phyloP scores from a whole-genome alignment of 53 echinoderm and acorn worm species.

The Echinarachnius parma region DNA sequence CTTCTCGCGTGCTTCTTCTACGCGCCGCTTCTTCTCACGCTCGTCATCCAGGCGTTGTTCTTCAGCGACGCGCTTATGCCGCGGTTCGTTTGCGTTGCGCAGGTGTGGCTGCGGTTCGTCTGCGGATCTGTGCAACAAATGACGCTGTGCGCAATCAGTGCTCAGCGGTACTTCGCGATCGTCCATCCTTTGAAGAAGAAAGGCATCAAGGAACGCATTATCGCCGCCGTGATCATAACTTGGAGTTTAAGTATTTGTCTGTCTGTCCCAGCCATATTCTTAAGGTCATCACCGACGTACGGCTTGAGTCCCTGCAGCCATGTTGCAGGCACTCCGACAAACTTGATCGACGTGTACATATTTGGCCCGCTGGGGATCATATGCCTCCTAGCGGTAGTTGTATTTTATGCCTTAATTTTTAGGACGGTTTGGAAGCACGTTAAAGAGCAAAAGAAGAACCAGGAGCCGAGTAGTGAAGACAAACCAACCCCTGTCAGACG shows the following conservation, averaged over 20 bases:
- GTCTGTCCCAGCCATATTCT: slow-evolving; percentile 27
- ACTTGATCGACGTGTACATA: slow-evolving; percentile 53
- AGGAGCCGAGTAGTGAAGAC: too few species aligned
- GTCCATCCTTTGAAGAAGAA: slow-evolving; percentile 79
- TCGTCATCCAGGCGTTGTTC: slow-evolving; percentile 37
- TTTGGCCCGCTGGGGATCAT: slow-evolving; percentile 62
- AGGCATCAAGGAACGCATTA: slow-evolving; percentile 61
- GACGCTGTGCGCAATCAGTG: slow-evolving; percentile 69
- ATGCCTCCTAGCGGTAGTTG: slow-evolving; percentile 50
- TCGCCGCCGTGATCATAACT: slow-evolving; percentile 46
- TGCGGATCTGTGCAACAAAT: slow-evolving; percentile 70
- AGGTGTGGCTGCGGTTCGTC: slow-evolving; percentile 63
- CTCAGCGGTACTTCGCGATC: slow-evolving; percentile 81
- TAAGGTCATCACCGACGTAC: slow-evolving; percentile 52
- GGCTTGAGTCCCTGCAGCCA: slow-evolving; percentile 60
- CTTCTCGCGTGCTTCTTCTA: slow-evolving; percentile 52
- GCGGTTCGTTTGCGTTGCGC: slow-evolving; percentile 49
- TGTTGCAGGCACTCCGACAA: not conserved
- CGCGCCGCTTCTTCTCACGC: slow-evolving; percentile 47
- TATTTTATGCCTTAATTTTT: slow-evolving; percentile 72
- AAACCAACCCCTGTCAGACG: too few species aligned
- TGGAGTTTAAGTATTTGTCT: slow-evolving; percentile 58
- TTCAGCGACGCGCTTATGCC: slow-evolving; percentile 18
- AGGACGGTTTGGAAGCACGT: slow-evolving; percentile 72
- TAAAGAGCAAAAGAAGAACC: too few species aligned